phyloP scores from a whole-genome alignment of 1,140 invertebrate genomes.

The Neelides sp. region DNA sequence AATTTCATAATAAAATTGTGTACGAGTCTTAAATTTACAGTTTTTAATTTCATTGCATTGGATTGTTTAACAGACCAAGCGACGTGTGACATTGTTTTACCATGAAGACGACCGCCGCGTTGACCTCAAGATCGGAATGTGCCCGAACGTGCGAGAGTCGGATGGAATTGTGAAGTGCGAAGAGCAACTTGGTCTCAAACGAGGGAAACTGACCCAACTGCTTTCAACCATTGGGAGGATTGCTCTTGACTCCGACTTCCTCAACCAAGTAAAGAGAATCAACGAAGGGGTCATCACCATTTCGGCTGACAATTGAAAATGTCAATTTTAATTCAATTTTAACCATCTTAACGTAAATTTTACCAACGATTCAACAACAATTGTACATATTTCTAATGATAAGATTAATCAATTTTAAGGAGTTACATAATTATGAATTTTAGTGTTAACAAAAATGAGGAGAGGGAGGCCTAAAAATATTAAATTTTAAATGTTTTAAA shows the following conservation, averaged over 20 bases:
- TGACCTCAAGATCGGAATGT: slow-evolving; percentile 9
- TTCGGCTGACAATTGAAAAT: slow-evolving; percentile 50
- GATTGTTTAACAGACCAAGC: slow-evolving; percentile 39
- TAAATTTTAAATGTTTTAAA: too few relatives aligned
- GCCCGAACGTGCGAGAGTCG: slow-evolving; percentile 33
- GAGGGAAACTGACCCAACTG: slow-evolving; percentile 47
- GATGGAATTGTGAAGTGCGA: slow-evolving; percentile 53
- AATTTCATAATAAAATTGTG: slow-evolving; percentile 5
- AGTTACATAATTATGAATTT: too few relatives aligned
- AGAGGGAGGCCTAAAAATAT: too few relatives aligned
- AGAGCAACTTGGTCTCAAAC: slow-evolving; percentile 51
- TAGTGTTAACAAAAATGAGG: too few relatives aligned
- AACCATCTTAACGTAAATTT: too few relatives aligned
- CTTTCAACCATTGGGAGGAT: slow-evolving; percentile 51
- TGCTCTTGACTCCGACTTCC: slow-evolving; percentile 56
- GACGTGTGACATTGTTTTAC: slow-evolving; percentile 27
- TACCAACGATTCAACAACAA: too few relatives aligned
- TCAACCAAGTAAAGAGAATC: slow-evolving; percentile 54
- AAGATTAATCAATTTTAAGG: too few relatives aligned
- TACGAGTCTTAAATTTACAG: slow-evolving; percentile 15
- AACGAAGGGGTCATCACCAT: slow-evolving; percentile 59
- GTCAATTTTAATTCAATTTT: too few relatives aligned
- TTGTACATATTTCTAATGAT: too few relatives aligned
- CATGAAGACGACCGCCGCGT: slow-evolving; percentile 24
- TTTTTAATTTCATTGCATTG: slow-evolving; percentile 3